Base-by-base conservation (phyloP, 2,113 vertebrate species). In the Poecile atricapillus region DNA sequence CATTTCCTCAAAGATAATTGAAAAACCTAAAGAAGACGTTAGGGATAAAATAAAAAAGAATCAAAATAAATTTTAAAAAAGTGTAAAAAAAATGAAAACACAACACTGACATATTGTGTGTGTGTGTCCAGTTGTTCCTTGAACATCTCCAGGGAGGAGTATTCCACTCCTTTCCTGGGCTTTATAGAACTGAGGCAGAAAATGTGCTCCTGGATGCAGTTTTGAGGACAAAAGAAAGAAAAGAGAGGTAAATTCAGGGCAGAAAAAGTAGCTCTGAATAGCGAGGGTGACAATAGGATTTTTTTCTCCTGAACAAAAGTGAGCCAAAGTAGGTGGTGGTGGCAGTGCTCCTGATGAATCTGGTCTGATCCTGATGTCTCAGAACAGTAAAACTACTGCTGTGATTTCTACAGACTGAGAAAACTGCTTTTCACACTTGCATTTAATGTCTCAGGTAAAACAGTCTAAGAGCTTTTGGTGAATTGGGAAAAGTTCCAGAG, bases 81-180 rank as follows among this genome's bases (percentile, higher is more conserved):
- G 27, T 14, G 5, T 22, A 22, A 31, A 73, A 80, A 17, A 73
- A 50, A 37, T 6, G 0, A 46, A 59, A 64, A 19, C 25, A 25
- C 9, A 13, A 56, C 19, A 43, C 8, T 46, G 52, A 41, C 8
- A 43, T 1, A 33, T 30, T 17, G 1, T 3, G 2, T 69, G 7
- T 35, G 7, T 37, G 11, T 20, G 4, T 41, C 41, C 55, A 35
- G 24, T 43, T 11, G 0, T 46, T 47, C 43, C 24, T 17, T 41
- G 3, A 62, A 41, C 9, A 62, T 8, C 11, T 62, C 30, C 47
- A n/a, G n/a, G 17, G 47, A 76, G 10, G 3, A n/a, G 21, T 28
- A 31, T 5, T 53, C 17, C 8, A 15, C 7, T 6, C 31, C 11
- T 25, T 35, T 25, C 46, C n/a, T 20, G 18, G 4, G 9, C 25